phyloP scores from a whole-genome alignment of 37 sponge, comb jelly and placozoan species.

The Spongilla lacustris region DNA sequence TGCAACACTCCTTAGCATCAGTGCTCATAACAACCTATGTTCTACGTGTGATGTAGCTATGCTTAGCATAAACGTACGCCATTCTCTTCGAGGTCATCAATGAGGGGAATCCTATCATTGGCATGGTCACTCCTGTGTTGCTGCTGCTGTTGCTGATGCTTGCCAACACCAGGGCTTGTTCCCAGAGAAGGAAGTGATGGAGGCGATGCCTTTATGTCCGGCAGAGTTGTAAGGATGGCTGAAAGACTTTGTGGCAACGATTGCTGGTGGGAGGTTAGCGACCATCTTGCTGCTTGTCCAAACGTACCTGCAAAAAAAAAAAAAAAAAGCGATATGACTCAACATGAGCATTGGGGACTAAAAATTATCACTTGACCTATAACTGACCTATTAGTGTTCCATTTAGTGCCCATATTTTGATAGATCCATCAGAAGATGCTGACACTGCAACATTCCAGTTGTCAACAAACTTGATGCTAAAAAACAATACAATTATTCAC shows the following conservation, averaged over 20 bases:
- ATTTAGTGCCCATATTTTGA: conserved; percentile 68
- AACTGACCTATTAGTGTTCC: conserved; percentile 76
- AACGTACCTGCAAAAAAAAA: conserved; percentile 48
- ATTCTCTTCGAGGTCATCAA: not conserved
- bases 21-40: not conserved
- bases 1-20: not conserved
- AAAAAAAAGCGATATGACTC: too few species aligned
- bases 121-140: too few species aligned
- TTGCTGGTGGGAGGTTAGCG: conserved; percentile 44
- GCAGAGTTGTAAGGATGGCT: not conserved
- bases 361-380: not conserved
- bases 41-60: not conserved
- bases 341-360: not conserved
- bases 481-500: not conserved
- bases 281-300: conserved; percentile 59
- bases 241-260: conserved; percentile 31
- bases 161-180: not conserved
- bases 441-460: conserved; percentile 35
- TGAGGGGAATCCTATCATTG: not conserved
- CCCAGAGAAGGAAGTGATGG: not conserved
- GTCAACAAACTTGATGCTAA: conserved; percentile 59
- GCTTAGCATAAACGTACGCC: too few species aligned
- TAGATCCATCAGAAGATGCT: conserved; percentile 60
- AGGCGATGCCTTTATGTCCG: not conserved
- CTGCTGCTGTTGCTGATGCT: not conserved